Conservation (phyloP, 2,797 vertebrate species). For the Falco rusticolus region DNA sequence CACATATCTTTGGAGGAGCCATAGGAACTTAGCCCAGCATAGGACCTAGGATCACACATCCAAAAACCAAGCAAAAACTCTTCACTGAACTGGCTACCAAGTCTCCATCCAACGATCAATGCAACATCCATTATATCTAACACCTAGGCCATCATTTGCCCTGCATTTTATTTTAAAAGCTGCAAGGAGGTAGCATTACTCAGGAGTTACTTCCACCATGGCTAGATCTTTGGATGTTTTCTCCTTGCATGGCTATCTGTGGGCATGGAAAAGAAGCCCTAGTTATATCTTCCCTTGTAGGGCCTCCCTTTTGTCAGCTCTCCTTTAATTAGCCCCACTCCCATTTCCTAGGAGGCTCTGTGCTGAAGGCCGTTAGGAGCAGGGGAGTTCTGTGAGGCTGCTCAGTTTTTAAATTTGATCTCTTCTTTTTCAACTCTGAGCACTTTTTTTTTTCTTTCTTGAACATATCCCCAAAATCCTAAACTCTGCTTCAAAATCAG, state of each 20-base stretch:
- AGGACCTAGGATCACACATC: neutral
- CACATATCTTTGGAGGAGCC: neutral
- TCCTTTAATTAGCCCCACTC: neutral
- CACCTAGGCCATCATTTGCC: neutral
- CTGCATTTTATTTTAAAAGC: neutral
- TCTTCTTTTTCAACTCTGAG: conserved; percentile 11
- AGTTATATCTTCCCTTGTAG: neutral
- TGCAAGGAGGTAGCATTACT: neutral
- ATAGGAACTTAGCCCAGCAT: neutral
- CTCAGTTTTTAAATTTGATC: neutral
- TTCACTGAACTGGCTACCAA: neutral
- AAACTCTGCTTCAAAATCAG: conserved; percentile 57
- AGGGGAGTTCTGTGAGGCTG: neutral
- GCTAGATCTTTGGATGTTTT: neutral
- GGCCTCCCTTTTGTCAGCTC: neutral
- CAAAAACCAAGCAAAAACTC: neutral
- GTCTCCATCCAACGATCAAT: neutral
- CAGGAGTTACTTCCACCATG: neutral
- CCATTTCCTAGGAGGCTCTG: neutral
- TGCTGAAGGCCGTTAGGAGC: neutral
- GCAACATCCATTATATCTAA: neutral
- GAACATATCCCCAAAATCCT: conserved; percentile 12
- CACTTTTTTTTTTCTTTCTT: neutral
- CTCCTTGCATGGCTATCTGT: neutral
- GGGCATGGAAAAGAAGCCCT: neutral